Conservation (phyloP, 1,140 invertebrate genomes). For the Adelges cooleyi region DNA sequence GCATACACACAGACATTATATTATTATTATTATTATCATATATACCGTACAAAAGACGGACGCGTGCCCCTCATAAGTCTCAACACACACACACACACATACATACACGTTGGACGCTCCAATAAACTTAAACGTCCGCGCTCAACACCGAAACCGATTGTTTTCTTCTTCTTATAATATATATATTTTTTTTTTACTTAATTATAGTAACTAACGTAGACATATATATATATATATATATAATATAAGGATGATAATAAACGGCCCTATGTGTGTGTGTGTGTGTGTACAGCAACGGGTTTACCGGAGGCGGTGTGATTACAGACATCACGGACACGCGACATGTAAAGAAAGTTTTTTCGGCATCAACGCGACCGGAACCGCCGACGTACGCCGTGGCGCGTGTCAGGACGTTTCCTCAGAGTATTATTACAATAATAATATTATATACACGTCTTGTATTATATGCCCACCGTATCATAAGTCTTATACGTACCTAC, state of each 20-base stretch:
- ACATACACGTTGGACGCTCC: conserved; percentile 3
- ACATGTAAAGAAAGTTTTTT: conserved; percentile 23
- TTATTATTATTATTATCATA: too few species aligned
- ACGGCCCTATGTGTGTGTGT: background rate
- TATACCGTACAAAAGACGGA: background rate
- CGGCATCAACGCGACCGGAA: conserved; percentile 13
- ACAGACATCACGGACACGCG: conserved; percentile 1
- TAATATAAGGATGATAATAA: background rate
- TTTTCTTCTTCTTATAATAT: background rate
- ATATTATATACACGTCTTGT: too few species aligned
- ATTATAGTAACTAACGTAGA: conserved; percentile 1
- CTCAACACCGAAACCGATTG: conserved; percentile 16
- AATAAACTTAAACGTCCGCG: conserved; percentile 7
- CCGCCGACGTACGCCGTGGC: conserved; percentile 9
- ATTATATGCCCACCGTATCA: too few species aligned
- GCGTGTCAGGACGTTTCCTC: conserved; percentile 2
- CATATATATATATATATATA: background rate
- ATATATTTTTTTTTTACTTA: conserved; percentile 2
- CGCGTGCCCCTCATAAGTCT: background rate
- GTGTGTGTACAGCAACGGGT: background rate
- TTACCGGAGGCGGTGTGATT: background rate
- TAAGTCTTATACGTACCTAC: too few species aligned
- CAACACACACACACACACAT: background rate
- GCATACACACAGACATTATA: background rate
- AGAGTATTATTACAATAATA: too few species aligned